A percentile compares a stretch with the other conserved stretches of the same genome.
These are phyloP conservation scores for Bombus breviceps DNA, from an alignment of 1,140 invertebrate genomes.

Conservation along the genomic window DNA sequence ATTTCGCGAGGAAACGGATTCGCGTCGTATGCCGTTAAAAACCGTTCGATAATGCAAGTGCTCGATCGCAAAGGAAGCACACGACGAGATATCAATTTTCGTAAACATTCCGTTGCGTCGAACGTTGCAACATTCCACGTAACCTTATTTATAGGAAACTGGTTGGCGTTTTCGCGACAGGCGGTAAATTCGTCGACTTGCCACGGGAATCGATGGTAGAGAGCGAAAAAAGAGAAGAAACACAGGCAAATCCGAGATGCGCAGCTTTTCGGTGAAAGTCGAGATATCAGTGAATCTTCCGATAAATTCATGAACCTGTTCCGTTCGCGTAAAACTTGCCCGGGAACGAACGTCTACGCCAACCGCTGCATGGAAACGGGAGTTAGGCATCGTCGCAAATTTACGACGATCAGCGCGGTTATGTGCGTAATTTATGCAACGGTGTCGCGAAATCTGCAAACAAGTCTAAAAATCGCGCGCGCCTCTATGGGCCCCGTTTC, in stretches of 20 bases:
- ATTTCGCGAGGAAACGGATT: background rate
- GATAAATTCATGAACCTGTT: slow-evolving; percentile 35
- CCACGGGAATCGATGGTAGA: too few species aligned
- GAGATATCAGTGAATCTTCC: slow-evolving; percentile 23
- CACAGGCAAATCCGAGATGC: background rate
- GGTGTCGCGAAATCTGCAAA: slow-evolving; percentile 73
- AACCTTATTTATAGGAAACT: slow-evolving; percentile 5
- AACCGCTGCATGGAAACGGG: background rate
- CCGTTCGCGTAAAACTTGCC: background rate
- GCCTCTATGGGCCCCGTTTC: slow-evolving; percentile 68
- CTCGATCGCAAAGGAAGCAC: background rate
- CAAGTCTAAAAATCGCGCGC: slow-evolving; percentile 74
- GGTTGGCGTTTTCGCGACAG: background rate
- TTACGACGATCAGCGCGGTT: slow-evolving; percentile 46
- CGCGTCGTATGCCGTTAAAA: background rate
- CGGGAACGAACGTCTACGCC: background rate
- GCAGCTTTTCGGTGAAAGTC: slow-evolving; percentile 24
- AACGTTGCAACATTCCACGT: background rate
- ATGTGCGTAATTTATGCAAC: slow-evolving; percentile 70
- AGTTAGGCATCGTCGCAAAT: slow-evolving; percentile 55
- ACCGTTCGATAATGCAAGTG: background rate
- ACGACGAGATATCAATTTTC: background rate
- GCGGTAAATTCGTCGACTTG: background rate
- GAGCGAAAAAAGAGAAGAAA: background rate
- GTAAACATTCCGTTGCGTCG: background rate